phyloP scores from a whole-genome alignment of 2,888 invertebrate genomes.

The Parthenolecanium corni region DNA sequence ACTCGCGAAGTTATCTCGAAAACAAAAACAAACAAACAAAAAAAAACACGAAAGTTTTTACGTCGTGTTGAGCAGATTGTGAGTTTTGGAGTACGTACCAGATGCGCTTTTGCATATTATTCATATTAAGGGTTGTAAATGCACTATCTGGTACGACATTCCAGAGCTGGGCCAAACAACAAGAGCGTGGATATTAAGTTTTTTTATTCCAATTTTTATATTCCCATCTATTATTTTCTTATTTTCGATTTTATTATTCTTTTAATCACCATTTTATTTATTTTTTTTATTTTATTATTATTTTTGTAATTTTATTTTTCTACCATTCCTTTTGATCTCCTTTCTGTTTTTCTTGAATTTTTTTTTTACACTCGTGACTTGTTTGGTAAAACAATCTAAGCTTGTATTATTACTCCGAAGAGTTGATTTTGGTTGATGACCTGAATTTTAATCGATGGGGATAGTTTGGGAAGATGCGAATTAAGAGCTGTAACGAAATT shows the following conservation, averaged over 20 bases:
- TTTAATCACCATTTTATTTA: not conserved
- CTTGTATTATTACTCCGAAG: not conserved
- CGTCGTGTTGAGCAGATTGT: conserved; percentile 36
- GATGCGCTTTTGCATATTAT: conserved; percentile 89
- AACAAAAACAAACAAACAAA: not conserved
- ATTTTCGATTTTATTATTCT: not conserved
- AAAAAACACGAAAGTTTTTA: too few species aligned
- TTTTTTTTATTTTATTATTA: not conserved
- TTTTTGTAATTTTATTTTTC: not conserved
- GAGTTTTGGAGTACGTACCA: conserved; percentile 85
- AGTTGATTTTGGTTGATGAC: too few species aligned
- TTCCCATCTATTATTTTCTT: not conserved
- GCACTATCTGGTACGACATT: conserved; percentile 99
- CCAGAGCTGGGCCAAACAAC: conserved; percentile 38
- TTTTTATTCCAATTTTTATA: too few species aligned
- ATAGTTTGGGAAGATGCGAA: too few species aligned
- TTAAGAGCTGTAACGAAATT: too few species aligned
- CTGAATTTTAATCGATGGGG: too few species aligned
- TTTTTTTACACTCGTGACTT: not conserved
- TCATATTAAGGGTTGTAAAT: conserved; percentile 72
- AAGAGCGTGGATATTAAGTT: not conserved
- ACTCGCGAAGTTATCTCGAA: not conserved
- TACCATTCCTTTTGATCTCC: not conserved
- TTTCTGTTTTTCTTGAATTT: not conserved
- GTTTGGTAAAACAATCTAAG: not conserved